Base-by-base conservation (phyloP, 2,888 invertebrate genomes). In the Corbicula japonica region DNA sequence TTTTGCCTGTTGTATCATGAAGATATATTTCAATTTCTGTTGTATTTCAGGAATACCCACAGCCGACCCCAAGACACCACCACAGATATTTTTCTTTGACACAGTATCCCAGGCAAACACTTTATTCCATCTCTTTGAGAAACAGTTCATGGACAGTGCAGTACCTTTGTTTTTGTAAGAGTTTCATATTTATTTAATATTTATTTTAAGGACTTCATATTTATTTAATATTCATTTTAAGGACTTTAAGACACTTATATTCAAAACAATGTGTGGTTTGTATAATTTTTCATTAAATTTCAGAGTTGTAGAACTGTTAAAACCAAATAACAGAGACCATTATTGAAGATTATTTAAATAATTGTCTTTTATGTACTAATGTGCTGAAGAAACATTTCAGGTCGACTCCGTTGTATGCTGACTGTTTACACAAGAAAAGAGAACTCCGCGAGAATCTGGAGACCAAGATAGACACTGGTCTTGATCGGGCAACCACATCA, bases 21-120 rank as follows among this genome's bases (percentile, higher is more conserved):
- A n/a, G n/a, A n/a, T n/a, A n/a, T n/a, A n/a, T n/a, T n/a, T n/a
- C n/a, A n/a, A n/a, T n/a, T n/a, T n/a, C n/a, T n/a, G n/a, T n/a
- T n/a, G 30, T 41, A 62, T 72, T 72, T 28, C 76, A 92, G 94
- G 93, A 58, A 94, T 94, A 71, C 94, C 94, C 4, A 85, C 93
- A 32, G 89, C 93, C 28, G 99, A 99, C 93, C 97, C 96, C 86
- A 97, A 97, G 94, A 95, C 96, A 1, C 97, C 97, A 26, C 97
- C 97, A 81, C 96, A 97, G 94, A 96, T 98, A 79, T 96, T 98
- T 93, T 99, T 99, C 94, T 98, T 99, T 92, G 97, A 97, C 66
- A 93, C 97, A 8, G 97, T 98, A 12, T 97, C 97, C 86, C 97
- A 98, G 93, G 97, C 97, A 34, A 98, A 98, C 92, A 97, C 97